Percentiles rank a stretch among this genome's conserved stretches.
These are phyloP conservation scores for Sebastolobus altivelis DNA, from an alignment of 2,797 vertebrate species.

Conservation along the genomic window DNA sequence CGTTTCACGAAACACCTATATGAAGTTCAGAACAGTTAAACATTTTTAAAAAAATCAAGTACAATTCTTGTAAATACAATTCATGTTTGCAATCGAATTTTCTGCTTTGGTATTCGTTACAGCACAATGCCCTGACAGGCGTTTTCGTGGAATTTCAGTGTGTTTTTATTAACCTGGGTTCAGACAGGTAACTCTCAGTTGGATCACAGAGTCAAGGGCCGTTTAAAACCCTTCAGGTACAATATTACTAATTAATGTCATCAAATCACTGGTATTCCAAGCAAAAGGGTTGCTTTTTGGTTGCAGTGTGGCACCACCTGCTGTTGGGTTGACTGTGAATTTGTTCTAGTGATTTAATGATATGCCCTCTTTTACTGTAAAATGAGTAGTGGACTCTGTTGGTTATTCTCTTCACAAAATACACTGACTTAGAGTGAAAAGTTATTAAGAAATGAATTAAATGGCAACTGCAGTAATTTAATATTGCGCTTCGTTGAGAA, in stretches of 20 bases:
- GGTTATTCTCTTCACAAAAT: neutral
- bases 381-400: neutral
- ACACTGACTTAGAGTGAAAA: neutral
- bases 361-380: neutral
- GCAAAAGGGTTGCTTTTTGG: neutral
- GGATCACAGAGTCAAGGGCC: neutral
- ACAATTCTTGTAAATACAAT: neutral
- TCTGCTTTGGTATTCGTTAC: neutral
- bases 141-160: neutral
- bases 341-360: neutral
- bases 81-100: constrained; percentile 7
- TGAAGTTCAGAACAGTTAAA: neutral
- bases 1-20: neutral
- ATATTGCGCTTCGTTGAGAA: neutral
- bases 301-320: neutral
- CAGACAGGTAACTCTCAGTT: neutral
- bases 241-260: neutral
- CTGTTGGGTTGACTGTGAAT: neutral
- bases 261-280: neutral
- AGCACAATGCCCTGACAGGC: neutral
- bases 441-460: neutral
- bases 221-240: neutral
- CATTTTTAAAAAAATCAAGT: neutral
- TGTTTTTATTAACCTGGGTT: neutral
- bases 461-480: neutral